These are phyloP conservation scores for Acipenser transmontanus DNA, from an alignment of 2,797 vertebrate genomes.

Conservation along the genomic window DNA sequence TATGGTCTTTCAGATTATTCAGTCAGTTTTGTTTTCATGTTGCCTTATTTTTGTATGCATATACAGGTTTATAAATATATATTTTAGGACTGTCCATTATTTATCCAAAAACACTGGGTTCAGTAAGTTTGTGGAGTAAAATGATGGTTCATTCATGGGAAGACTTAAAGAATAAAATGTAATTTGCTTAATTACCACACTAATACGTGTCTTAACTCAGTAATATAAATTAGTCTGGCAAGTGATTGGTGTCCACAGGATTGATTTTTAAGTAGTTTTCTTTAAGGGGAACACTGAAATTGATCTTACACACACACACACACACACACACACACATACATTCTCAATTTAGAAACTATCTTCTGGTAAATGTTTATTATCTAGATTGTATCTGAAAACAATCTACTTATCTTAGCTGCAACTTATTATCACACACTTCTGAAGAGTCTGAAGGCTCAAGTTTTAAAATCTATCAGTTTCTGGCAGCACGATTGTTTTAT, in stretches of 20 bases:
- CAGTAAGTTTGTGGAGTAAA: constrained; percentile 29
- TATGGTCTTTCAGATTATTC: background rate
- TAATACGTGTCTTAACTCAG: background rate
- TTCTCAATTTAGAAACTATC: too few relatives aligned
- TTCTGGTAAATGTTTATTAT: too few relatives aligned
- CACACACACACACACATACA: too few relatives aligned
- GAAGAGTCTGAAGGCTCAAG: background rate
- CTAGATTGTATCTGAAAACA: constrained; percentile 1
- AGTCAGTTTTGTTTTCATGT: constrained; percentile 1
- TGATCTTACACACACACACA: too few relatives aligned
- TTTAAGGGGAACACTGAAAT: too few relatives aligned
- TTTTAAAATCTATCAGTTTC: background rate
- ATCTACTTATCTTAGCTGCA: too few relatives aligned
- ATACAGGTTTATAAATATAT: constrained; percentile 1
- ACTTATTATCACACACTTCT: background rate
- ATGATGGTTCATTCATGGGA: background rate
- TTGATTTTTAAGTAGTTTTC: constrained; percentile 1
- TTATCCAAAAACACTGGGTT: constrained; percentile 27
- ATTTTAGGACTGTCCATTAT: constrained; percentile 2
- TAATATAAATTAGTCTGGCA: constrained; percentile 12
- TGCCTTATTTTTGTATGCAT: background rate
- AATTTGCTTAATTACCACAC: background rate
- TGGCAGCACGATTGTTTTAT: background rate
- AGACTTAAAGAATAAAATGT: background rate
- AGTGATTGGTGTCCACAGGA: constrained; percentile 9